phyloP scores from a whole-genome alignment of 2,888 invertebrate species.

The Silvanus unidentatus region DNA sequence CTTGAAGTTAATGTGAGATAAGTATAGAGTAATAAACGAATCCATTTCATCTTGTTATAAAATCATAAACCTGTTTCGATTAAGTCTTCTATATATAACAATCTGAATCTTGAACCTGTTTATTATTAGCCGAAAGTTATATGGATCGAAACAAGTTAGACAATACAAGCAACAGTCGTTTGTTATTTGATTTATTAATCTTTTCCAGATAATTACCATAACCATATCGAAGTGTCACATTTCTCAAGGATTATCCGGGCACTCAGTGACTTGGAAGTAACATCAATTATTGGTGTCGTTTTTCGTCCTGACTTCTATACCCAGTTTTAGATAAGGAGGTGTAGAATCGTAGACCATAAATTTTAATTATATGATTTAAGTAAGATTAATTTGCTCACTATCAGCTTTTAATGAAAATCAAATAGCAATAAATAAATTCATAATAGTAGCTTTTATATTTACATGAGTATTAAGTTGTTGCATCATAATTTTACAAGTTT shows the following conservation, averaged over 20 bases:
- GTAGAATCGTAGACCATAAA: slow-evolving; percentile 16
- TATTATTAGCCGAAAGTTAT: background rate
- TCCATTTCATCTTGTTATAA: too few species aligned
- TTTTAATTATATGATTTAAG: slow-evolving; percentile 23
- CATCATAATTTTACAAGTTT: too few species aligned
- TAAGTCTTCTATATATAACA: background rate
- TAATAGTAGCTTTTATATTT: too few species aligned
- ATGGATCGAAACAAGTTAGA: background rate
- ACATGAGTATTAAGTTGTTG: too few species aligned
- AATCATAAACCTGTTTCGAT: background rate
- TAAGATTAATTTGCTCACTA: slow-evolving; percentile 16
- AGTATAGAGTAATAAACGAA: too few species aligned
- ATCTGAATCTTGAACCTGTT: too few species aligned
- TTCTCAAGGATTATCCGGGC: slow-evolving; percentile 14
- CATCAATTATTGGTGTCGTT: slow-evolving; percentile 17
- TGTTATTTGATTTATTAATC: slow-evolving; percentile 13
- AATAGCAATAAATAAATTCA: slow-evolving; percentile 1
- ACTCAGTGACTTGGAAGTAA: slow-evolving; percentile 10
- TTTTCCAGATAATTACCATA: slow-evolving; percentile 14
- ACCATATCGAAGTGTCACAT: slow-evolving; percentile 19
- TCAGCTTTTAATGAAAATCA: slow-evolving; percentile 6
- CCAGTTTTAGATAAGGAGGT: slow-evolving; percentile 8
- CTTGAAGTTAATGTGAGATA: too few species aligned
- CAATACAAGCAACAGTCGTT: slow-evolving; percentile 5
- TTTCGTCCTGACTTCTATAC: slow-evolving; percentile 2